phyloP scores from a whole-genome alignment of 2,797 vertebrate species.

The Chelmon rostratus region DNA sequence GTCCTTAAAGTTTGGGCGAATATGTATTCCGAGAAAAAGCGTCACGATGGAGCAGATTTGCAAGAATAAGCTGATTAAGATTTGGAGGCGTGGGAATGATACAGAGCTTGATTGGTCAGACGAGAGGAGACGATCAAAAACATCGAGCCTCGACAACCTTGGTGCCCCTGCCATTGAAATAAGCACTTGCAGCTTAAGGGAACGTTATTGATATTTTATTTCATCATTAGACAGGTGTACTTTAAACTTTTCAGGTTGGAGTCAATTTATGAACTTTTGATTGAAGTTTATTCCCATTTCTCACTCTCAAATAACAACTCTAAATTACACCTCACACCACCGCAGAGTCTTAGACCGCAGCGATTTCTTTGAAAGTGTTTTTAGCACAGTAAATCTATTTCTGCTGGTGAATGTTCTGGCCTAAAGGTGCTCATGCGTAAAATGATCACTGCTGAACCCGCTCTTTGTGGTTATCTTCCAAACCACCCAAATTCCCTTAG shows the following conservation, averaged over 20 bases:
- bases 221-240: too few species aligned
- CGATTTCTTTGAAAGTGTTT: constrained; percentile 38
- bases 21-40: constrained; percentile 1
- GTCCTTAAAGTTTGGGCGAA: not conserved
- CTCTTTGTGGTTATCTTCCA: constrained; percentile 54
- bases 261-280: constrained; percentile 7
- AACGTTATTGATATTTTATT: too few species aligned
- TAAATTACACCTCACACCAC: constrained; percentile 1
- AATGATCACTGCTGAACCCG: constrained; percentile 40
- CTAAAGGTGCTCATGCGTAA: constrained; percentile 53
- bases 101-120: not conserved
- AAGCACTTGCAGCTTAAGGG: too few species aligned
- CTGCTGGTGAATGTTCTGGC: constrained; percentile 42
- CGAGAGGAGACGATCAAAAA: too few species aligned
- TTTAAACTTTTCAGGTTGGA: not conserved
- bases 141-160: too few species aligned
- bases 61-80: not conserved
- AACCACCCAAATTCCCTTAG: constrained; percentile 36
- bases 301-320: constrained; percentile 3
- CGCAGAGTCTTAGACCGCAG: constrained; percentile 9
- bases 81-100: not conserved
- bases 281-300: constrained; percentile 6
- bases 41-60: not conserved
- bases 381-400: constrained; percentile 51
- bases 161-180: too few species aligned